Conservation (phyloP, 92 coral and sea anemone species). For the Siderastrea radians region DNA sequence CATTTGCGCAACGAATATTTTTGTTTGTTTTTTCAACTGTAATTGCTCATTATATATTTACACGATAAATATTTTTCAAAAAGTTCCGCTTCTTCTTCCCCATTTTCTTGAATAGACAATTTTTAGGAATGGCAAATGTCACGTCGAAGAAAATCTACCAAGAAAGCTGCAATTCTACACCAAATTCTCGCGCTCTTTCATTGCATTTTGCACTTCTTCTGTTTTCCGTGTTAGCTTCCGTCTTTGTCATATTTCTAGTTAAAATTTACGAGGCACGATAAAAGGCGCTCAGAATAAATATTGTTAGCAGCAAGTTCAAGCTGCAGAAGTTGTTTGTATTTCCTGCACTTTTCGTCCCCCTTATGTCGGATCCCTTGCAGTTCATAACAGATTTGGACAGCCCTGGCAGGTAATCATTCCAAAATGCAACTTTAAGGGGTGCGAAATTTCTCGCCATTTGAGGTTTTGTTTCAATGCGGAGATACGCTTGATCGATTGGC, state of each 20-base stretch:
- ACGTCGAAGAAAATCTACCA: not conserved
- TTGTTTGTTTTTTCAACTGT: not conserved
- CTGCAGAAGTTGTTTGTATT: not conserved
- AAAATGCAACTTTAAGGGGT: constrained; percentile 80
- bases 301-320: not conserved
- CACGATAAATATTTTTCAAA: constrained; percentile 14
- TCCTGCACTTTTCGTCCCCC: constrained; percentile 3
- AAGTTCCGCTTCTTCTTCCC: not conserved
- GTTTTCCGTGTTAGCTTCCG: not conserved
- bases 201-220: not conserved
- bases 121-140: not conserved
- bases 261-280: not conserved
- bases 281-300: not conserved
- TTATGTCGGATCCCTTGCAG: not conserved
- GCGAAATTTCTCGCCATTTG: constrained; percentile 64
- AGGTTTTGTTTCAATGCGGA: constrained; percentile 57
- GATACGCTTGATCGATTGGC: constrained; percentile 62
- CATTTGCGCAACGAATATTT: not conserved
- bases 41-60: not conserved
- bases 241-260: not conserved
- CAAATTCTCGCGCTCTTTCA: not conserved
- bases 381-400: constrained; percentile 27
- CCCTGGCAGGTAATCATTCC: constrained; percentile 69
- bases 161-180: not conserved
- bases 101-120: not conserved